Evolutionary conservation across 2,888 invertebrate genomes (phyloP).

Genomic region (Caenorhabditis sp.): DNA sequence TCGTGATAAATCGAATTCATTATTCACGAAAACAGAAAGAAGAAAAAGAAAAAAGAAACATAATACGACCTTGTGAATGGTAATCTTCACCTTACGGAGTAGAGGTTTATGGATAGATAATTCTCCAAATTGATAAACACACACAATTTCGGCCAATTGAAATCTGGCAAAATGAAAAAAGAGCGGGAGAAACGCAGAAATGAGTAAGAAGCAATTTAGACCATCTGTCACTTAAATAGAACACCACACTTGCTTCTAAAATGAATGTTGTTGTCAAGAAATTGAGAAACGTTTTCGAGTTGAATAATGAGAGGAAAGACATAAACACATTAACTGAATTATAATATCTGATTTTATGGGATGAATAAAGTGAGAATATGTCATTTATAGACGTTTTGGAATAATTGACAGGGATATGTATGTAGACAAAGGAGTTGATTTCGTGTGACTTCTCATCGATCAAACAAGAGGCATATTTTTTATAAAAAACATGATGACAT

Average conservation of each 20-base stretch:
- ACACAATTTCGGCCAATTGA: background rate
- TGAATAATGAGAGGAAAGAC: constrained; percentile 7
- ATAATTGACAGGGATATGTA: no score
- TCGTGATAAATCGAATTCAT: no score
- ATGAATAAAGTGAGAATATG: no score
- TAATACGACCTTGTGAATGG: no score
- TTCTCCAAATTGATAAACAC: background rate
- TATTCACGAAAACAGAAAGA: background rate
- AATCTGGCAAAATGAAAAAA: background rate
- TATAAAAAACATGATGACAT: no score
- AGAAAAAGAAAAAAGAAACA: background rate
- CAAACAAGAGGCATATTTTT: no score
- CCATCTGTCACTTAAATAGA: constrained; percentile 37
- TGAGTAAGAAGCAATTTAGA: constrained; percentile 37
- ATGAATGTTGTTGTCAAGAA: constrained; percentile 12
- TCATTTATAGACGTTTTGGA: no score
- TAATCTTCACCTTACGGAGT: background rate
- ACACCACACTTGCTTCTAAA: background rate
- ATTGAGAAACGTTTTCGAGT: constrained; percentile 11
- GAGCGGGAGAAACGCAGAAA: constrained; percentile 2
- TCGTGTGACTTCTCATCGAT: no score
- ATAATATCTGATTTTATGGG: no score
- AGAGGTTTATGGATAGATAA: background rate
- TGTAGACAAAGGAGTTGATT: no score
- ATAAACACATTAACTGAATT: background rate